Evolutionary conservation across 1,140 invertebrate genomes (phyloP), one percentile per base, ranked within the genome.

Genomic region (Pseudomyrmex cubaensis): DNA sequence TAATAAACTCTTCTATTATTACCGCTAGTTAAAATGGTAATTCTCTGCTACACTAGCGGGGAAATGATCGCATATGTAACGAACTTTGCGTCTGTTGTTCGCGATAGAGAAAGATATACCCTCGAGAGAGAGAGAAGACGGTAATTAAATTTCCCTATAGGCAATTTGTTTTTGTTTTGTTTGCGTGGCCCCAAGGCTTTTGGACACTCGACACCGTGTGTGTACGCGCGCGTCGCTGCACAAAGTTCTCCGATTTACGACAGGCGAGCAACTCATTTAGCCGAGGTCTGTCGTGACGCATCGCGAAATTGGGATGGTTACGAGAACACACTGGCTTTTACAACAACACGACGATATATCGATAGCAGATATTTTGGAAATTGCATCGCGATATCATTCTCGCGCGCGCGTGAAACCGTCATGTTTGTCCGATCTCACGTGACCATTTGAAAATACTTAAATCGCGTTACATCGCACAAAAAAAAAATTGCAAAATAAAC

Each of bases 171-270:
- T 78, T 80, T 48, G 44, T 72, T 54, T 59, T 70, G 66, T 80
- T 70, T 70, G 66, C 13, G 44, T 7, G 22, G 66, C 22, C 66
- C 46, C 66, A 50, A 72, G 76, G 66, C 76, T 72, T 72, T 80
- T 72, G 66, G 66, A 61, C 22, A 80, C n/a, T 59, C 44, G 66
- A 80, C n/a, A 80, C 76, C 76, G 44, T 35, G 22, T 59, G 52
- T 48, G 20, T 62, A 48, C 54, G 56, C 13, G 17, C 48, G 57
- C 50, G 56, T 44, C 17, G 54, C 20, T 73, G 83, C 85, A 87
- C 76, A 87, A 87, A 87, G 66, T 87, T 87, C 86, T 87, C 86
- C 73, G 85, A 87, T 84, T 87, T 84, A 87, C 61, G 73, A 25
- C 50, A 56, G 46, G 20, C 57, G 48, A 15, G 25, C 44, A 25